phyloP scores from a whole-genome alignment of 2,113 vertebrate species.

The Leucopsar rothschildi region DNA sequence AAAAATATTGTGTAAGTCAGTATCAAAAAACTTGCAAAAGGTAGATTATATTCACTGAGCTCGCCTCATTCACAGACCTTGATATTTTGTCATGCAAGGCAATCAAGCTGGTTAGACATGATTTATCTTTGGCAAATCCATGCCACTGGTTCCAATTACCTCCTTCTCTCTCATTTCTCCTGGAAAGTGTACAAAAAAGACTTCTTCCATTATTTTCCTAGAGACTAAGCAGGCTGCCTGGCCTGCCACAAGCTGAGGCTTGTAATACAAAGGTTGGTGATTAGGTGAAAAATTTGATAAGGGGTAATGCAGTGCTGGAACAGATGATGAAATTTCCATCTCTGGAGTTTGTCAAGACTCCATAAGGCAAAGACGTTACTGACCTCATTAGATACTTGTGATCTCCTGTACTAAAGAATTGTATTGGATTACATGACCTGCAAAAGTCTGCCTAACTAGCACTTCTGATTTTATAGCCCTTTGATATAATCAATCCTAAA shows the following conservation, averaged over 20 bases:
- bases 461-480: background rate
- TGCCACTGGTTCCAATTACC: background rate
- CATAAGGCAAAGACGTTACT: background rate
- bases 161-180: background rate
- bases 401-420: background rate
- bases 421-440: background rate
- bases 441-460: background rate
- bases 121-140: background rate
- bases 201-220: background rate
- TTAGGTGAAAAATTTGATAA: background rate
- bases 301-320: background rate
- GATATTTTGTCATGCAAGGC: background rate
- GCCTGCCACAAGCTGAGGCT: background rate
- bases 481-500: background rate
- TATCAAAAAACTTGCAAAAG: background rate
- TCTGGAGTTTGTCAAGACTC: background rate
- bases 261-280: background rate
- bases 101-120: background rate
- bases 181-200: background rate
- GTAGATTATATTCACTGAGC: background rate
- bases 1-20: background rate
- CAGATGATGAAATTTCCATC: background rate
- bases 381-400: background rate
- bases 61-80: background rate
- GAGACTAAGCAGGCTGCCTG: background rate